A percentile compares a stretch with the other conserved stretches of the same genome.
phyloP scores from a whole-genome alignment of 92 coral and sea anemone genomes.

The Pocillopora meandrina region DNA sequence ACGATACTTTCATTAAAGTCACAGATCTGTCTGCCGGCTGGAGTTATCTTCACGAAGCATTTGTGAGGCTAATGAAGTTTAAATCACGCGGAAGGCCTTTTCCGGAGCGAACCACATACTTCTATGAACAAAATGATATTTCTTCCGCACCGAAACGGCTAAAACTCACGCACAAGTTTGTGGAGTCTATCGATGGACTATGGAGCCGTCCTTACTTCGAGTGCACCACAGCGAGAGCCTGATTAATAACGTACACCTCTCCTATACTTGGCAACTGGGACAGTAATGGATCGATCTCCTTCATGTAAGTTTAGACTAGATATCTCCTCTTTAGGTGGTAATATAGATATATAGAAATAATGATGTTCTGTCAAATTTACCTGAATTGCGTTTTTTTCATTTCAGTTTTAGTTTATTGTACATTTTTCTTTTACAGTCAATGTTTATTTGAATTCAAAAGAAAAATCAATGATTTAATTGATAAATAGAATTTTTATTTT shows the following conservation, averaged over 20 bases:
- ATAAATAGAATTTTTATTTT: too few relatives aligned
- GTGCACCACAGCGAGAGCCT: constrained; percentile 76
- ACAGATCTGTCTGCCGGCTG: constrained; percentile 78
- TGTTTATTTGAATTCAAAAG: too few relatives aligned
- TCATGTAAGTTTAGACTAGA: constrained; percentile 65
- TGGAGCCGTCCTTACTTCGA: constrained; percentile 90
- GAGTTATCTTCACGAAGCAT: constrained; percentile 83
- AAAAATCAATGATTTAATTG: too few relatives aligned
- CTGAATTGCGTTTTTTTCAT: too few relatives aligned
- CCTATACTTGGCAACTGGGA: constrained; percentile 86
- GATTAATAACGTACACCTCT: constrained; percentile 74
- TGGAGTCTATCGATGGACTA: constrained; percentile 75
- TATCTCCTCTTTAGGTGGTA: background rate
- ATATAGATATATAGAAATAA: too few relatives aligned
- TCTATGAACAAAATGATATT: constrained; percentile 46
- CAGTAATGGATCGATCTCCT: constrained; percentile 46
- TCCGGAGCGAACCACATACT: constrained; percentile 73
- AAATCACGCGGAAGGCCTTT: constrained; percentile 63
- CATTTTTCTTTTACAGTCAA: too few relatives aligned
- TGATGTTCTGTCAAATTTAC: too few relatives aligned
- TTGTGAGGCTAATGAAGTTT: constrained; percentile 60
- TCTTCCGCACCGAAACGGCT: constrained; percentile 45
- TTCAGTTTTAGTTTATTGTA: too few relatives aligned
- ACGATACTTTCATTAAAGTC: constrained; percentile 76
- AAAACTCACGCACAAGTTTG: constrained; percentile 63